These are phyloP conservation scores for Neotoma lepida DNA, from an alignment of 2,113 vertebrate species.

Conservation along the genomic window DNA sequence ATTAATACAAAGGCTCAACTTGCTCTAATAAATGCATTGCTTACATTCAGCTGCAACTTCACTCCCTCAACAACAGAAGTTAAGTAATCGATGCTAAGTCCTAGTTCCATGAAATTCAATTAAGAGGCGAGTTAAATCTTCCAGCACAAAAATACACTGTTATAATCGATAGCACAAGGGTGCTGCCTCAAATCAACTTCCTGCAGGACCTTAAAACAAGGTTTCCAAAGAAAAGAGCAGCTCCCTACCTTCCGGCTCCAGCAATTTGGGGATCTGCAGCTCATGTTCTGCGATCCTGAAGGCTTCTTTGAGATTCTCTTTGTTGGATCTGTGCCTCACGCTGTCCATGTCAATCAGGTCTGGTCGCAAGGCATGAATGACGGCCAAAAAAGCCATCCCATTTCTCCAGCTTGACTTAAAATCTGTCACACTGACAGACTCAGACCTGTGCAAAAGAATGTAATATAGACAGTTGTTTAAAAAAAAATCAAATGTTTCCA, in stretches of 20 bases:
- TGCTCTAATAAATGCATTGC: not conserved
- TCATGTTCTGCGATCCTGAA: constrained; percentile 92
- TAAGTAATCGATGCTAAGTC: not conserved
- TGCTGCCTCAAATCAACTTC: not conserved
- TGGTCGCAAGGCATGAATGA: constrained; percentile 91
- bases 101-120: constrained; percentile 23
- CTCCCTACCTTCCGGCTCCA: constrained; percentile 93
- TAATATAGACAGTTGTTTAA: not conserved
- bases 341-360: constrained; percentile 91
- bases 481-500: not conserved
- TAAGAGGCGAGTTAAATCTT: not conserved
- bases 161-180: not conserved
- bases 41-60: not conserved
- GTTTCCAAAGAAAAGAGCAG: constrained; percentile 6
- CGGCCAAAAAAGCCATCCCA: constrained; percentile 93
- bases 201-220: not conserved
- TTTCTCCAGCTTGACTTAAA: constrained; percentile 96
- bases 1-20: not conserved
- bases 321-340: constrained; percentile 89
- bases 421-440: constrained; percentile 91
- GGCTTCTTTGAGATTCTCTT: constrained; percentile 94
- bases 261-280: constrained; percentile 91
- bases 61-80: not conserved
- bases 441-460: constrained; percentile 82
- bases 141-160: not conserved